Base-by-base conservation (phyloP, 2,888 invertebrate genomes). In the Agonum fuliginosum region DNA sequence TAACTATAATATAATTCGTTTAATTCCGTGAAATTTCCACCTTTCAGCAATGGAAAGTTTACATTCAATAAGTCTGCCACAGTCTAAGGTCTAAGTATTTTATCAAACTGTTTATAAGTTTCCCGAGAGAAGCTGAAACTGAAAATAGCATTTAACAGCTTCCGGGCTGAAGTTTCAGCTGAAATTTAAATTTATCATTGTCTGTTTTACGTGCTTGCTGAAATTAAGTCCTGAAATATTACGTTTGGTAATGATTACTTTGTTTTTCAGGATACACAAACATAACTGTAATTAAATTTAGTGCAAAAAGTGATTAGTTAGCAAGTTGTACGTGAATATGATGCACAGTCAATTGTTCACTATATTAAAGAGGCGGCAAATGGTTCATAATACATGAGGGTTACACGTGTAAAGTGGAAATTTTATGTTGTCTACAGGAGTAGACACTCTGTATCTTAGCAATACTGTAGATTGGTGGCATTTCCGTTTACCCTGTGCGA, bases 21-120 rank as follows among this genome's bases (percentile, higher is more conserved):
- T 72, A 72, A 72, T 72, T 58, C 54, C 54, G 19, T 72, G 54
- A n/a, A 51, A 72, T 72, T 72, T 72, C 54, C n/a, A n/a, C n/a
- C 54, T 72, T 72, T 41, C 14, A 12, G 30, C 72, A 34, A 34
- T 72, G 72, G 22, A 72, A 72, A 72, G 54, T 72, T 72, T 58
- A 37, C 72, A 58, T 72, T 72, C 58, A 72, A 37, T 72, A 72
- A 72, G 72, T 72, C 54, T 71, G 71, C 51, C 71, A 71, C 51
- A 71, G 48, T 30, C 19, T 24, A 51, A 51, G 30, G 48, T 30
- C 19, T 24, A 51, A 51, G 30, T 71, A 19, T 71, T 71, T 71
- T 51, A 71, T 71, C 51, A 51, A 48, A 27, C 71, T 71, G 48
- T 71, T 71, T 51, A 71, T 27, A 71, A 71, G 48, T 71, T 71